These are phyloP conservation scores for Ostrea edulis DNA, from an alignment of 1,140 invertebrate species.

Conservation along the genomic window DNA sequence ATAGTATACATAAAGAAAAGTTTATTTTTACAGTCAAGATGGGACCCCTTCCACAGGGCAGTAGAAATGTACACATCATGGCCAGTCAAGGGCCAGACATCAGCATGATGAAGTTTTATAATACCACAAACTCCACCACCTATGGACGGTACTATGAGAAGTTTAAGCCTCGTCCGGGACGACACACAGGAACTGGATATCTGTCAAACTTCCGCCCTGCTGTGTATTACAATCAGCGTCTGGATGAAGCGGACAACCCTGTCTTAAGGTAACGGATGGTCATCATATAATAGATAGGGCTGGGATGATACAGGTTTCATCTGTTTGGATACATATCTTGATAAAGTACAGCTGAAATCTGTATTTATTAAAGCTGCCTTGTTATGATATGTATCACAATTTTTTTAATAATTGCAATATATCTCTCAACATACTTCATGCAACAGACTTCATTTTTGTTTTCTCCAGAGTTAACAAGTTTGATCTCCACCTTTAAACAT, in stretches of 20 bases:
- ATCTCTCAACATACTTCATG: no score
- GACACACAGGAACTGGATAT: slow-evolving; percentile 78
- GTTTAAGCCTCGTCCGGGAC: slow-evolving; percentile 73
- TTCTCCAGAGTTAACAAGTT: no score
- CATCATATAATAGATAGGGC: no score
- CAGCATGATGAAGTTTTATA: slow-evolving; percentile 78
- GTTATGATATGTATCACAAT: no score
- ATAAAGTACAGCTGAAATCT: no score
- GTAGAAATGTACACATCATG: slow-evolving; percentile 71
- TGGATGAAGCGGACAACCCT: slow-evolving; percentile 78
- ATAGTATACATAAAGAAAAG: no score
- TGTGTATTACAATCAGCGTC: slow-evolving; percentile 75
- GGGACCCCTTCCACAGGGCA: slow-evolving; percentile 67
- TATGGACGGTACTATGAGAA: slow-evolving; percentile 77
- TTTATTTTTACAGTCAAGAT: slow-evolving; percentile 1
- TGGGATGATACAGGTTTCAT: no score
- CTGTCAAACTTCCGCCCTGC: slow-evolving; percentile 75
- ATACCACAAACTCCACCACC: slow-evolving; percentile 75
- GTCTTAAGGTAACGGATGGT: slow-evolving; percentile 58
- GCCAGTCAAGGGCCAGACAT: slow-evolving; percentile 76
- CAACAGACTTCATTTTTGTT: no score
- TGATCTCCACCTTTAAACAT: no score
- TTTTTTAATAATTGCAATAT: no score
- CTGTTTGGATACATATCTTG: no score
- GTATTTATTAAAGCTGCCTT: no score